phyloP scores from a whole-genome alignment of 2,888 invertebrate species.

The Leucophenga montana region DNA sequence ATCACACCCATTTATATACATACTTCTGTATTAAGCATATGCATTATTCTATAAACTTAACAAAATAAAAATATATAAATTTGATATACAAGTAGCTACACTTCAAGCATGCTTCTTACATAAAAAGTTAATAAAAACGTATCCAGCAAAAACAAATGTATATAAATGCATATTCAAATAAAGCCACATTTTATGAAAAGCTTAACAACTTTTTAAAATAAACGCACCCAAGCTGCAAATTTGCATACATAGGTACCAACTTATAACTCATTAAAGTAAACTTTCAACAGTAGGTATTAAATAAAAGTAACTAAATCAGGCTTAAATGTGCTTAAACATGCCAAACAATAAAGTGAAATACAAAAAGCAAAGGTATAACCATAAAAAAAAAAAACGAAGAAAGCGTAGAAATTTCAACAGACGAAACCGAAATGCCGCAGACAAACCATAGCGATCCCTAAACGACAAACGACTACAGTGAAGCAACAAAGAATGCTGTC shows the following conservation, averaged over 20 bases:
- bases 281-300: constrained; percentile 40
- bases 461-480: constrained; percentile 17
- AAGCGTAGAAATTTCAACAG: background rate
- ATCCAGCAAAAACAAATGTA: too few relatives aligned
- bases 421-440: constrained; percentile 1
- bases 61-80: too few relatives aligned
- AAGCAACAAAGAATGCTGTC: constrained; percentile 25
- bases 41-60: too few relatives aligned
- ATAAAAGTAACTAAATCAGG: constrained; percentile 66
- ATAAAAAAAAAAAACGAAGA: constrained; percentile 22
- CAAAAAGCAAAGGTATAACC: constrained; percentile 42
- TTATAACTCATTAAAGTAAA: constrained; percentile 61
- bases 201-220: too few relatives aligned
- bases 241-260: constrained; percentile 42
- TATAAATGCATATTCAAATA: too few relatives aligned
- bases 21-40: too few relatives aligned
- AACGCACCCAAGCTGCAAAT: background rate
- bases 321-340: constrained; percentile 67
- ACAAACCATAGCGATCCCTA: constrained; percentile 29
- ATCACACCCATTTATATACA: too few relatives aligned
- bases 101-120: too few relatives aligned
- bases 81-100: too few relatives aligned
- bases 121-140: too few relatives aligned
- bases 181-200: too few relatives aligned
- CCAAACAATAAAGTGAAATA: constrained; percentile 55